Percentiles rank a stretch among this genome's conserved stretches.
These are phyloP conservation scores for Biston betularia DNA, from an alignment of 2,888 invertebrate genomes.

Conservation along the genomic window DNA sequence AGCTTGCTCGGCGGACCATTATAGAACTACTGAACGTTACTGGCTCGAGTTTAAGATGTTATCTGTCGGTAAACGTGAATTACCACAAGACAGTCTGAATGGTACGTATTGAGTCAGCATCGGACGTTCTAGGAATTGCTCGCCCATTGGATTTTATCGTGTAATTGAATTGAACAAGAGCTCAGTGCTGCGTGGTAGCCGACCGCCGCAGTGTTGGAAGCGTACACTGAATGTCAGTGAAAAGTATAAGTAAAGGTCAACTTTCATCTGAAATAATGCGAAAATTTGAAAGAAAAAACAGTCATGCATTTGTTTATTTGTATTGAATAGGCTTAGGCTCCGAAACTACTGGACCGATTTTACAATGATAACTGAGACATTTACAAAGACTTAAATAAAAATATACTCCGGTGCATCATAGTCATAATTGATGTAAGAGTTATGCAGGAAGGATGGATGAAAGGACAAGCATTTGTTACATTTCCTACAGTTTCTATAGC, in stretches of 20 bases:
- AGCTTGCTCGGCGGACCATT: background rate
- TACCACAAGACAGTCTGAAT: slow-evolving; percentile 31
- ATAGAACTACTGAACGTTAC: slow-evolving; percentile 11
- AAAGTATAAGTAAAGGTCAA: too few species aligned
- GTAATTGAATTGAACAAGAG: slow-evolving; percentile 32
- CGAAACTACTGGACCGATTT: too few species aligned
- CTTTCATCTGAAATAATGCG: too few species aligned
- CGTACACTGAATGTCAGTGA: background rate
- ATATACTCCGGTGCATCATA: too few species aligned
- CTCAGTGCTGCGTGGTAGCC: slow-evolving; percentile 14
- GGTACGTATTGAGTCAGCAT: slow-evolving; percentile 33
- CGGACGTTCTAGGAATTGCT: slow-evolving; percentile 23
- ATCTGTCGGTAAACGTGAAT: slow-evolving; percentile 22
- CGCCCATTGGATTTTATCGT: slow-evolving; percentile 31
- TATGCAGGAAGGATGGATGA: slow-evolving; percentile 98
- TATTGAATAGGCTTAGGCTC: too few species aligned
- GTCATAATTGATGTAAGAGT: slow-evolving; percentile 92
- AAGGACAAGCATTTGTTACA: slow-evolving; percentile 97
- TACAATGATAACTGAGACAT: too few species aligned
- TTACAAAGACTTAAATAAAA: too few species aligned
- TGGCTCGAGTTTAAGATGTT: slow-evolving; percentile 24
- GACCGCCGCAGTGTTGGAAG: background rate
- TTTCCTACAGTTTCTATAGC: slow-evolving; percentile 90
- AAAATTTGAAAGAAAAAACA: too few species aligned
- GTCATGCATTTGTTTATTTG: too few species aligned